Conservation (phyloP, 2,888 invertebrate species). For the Lymantria dispar region DNA sequence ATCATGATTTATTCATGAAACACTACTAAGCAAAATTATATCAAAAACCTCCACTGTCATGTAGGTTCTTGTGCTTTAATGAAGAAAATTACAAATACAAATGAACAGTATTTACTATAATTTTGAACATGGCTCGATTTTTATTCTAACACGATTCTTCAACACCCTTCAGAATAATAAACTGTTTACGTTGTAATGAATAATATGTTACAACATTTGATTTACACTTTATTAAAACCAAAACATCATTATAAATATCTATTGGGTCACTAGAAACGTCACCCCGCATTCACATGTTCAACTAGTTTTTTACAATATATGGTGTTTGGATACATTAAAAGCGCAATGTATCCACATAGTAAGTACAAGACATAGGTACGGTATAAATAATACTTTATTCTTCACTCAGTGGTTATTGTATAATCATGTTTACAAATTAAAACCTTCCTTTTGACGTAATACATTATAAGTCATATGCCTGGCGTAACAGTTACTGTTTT, state of each 20-base stretch:
- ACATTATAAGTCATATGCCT: slow-evolving; percentile 10
- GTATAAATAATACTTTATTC: slow-evolving; percentile 4
- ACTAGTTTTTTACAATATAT: slow-evolving; percentile 1
- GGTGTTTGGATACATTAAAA: slow-evolving; percentile 21
- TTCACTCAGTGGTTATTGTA: too few species aligned
- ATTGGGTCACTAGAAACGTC: slow-evolving; percentile 12
- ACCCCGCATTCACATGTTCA: slow-evolving; percentile 7
- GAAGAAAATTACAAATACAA: too few species aligned
- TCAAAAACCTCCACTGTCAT: too few species aligned
- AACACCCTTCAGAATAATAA: slow-evolving; percentile 3
- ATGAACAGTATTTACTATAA: too few species aligned
- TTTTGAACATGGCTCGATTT: too few species aligned
- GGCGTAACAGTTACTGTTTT: slow-evolving; percentile 1
- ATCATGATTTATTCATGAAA: too few species aligned
- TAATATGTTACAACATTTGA: background rate
- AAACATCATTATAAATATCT: slow-evolving; percentile 10
- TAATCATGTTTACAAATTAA: slow-evolving; percentile 3
- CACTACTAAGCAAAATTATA: too few species aligned
- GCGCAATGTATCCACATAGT: slow-evolving; percentile 8
- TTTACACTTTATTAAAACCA: slow-evolving; percentile 1
- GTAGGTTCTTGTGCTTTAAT: too few species aligned
- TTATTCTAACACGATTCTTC: slow-evolving; percentile 2
- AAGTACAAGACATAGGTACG: slow-evolving; percentile 1
- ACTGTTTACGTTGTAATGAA: background rate
- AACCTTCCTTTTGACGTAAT: slow-evolving; percentile 8